phyloP scores from a whole-genome alignment of 2,888 invertebrate species.

The Epiblema foenella region DNA sequence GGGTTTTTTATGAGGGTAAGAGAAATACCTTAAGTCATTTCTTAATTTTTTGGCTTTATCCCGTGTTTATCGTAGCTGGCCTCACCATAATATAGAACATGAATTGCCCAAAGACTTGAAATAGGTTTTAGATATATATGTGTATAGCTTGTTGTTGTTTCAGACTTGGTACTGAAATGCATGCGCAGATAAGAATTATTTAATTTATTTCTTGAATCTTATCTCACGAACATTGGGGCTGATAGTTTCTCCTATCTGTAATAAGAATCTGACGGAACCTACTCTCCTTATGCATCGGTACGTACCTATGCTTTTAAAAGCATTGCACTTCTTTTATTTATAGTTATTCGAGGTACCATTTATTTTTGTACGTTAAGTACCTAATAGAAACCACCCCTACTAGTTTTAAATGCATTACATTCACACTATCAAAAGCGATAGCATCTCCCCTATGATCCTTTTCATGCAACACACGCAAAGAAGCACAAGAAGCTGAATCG shows the following conservation, averaged over 20 bases:
- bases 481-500: constrained; percentile 37
- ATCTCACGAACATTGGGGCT: not conserved
- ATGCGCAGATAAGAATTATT: not conserved
- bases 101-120: not conserved
- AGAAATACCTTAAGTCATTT: too few species aligned
- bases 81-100: not conserved
- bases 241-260: not conserved
- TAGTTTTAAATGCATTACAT: constrained; percentile 43
- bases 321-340: constrained; percentile 1
- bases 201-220: not conserved
- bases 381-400: constrained; percentile 34
- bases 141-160: too few species aligned
- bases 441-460: constrained; percentile 41
- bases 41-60: too few species aligned
- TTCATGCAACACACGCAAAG: constrained; percentile 37
- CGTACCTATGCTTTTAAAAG: not conserved
- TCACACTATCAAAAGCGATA: constrained; percentile 40
- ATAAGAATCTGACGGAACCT: not conserved
- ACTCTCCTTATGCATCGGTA: not conserved
- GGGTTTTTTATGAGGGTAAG: too few species aligned
- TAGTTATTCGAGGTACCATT: constrained; percentile 16
- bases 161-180: not conserved
- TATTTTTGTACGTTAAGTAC: constrained; percentile 23
- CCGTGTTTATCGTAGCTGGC: too few species aligned
- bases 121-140: not conserved